Conservation (phyloP, 2,797 vertebrate genomes). For the Pipistrellus pipistrellus region DNA sequence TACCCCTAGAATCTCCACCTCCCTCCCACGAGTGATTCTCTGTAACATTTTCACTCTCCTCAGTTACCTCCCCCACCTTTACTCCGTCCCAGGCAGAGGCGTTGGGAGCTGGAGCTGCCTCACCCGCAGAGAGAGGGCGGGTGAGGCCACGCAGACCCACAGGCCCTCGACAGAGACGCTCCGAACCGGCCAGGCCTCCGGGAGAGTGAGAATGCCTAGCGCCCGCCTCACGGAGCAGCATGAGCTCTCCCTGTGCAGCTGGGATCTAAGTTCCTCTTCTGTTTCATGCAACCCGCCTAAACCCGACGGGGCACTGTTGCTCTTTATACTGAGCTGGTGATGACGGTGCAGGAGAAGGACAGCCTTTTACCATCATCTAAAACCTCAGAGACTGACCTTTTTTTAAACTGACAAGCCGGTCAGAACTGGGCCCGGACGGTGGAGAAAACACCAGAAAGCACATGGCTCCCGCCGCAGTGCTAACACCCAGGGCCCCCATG, state of each 20-base stretch:
- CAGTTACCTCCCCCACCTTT: background rate
- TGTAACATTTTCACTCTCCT: too few species aligned
- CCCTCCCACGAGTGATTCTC: too few species aligned
- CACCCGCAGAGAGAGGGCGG: too few species aligned
- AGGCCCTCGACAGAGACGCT: background rate
- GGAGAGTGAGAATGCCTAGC: too few species aligned
- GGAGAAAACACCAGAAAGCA: background rate
- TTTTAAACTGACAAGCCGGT: background rate
- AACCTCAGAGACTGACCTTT: background rate
- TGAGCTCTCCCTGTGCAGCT: background rate
- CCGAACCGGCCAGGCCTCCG: background rate
- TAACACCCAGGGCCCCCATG: background rate
- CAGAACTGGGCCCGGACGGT: background rate
- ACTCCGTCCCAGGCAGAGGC: background rate
- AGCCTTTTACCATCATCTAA: too few species aligned
- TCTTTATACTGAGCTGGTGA: background rate
- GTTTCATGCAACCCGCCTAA: background rate
- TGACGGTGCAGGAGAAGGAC: too few species aligned
- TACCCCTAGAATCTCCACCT: too few species aligned
- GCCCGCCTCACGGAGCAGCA: background rate
- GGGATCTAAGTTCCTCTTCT: background rate
- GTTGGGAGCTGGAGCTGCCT: background rate
- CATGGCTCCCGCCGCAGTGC: background rate
- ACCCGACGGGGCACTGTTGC: rapidly evolving
- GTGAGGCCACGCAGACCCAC: background rate